Conservation (phyloP, 2,113 vertebrate species). For the Sceloporus undulatus region DNA sequence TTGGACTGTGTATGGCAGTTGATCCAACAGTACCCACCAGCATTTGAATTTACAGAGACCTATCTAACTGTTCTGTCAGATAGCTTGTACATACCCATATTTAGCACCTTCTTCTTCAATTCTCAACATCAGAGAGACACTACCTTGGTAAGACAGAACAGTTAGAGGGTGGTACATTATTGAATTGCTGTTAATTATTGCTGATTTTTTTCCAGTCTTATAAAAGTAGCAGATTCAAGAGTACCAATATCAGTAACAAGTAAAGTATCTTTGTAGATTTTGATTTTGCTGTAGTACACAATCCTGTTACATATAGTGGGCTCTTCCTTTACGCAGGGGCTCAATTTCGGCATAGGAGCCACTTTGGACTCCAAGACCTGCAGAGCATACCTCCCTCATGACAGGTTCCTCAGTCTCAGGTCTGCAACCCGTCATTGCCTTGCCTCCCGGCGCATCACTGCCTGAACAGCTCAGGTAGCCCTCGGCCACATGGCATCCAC, state of each 20-base stretch:
- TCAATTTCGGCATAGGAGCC: too few species aligned
- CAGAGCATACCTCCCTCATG: too few species aligned
- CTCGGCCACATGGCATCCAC: too few species aligned
- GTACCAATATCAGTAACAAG: neutral
- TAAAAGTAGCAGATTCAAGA: neutral
- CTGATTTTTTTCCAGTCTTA: neutral
- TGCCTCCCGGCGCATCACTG: too few species aligned
- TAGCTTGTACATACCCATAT: slow-evolving; percentile 87
- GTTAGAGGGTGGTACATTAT: neutral
- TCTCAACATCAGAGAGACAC: slow-evolving; percentile 81
- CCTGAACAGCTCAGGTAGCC: too few species aligned
- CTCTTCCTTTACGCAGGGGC: too few species aligned
- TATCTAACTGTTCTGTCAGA: slow-evolving; percentile 91
- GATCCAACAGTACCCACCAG: slow-evolving; percentile 83
- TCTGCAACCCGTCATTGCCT: too few species aligned
- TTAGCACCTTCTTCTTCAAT: slow-evolving; percentile 93
- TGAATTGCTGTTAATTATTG: neutral
- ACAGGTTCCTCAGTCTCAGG: too few species aligned
- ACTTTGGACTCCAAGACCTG: too few species aligned
- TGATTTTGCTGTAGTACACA: neutral
- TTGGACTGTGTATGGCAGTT: slow-evolving; percentile 90
- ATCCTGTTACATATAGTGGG: neutral
- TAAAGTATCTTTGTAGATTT: neutral
- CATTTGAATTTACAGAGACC: slow-evolving; percentile 91
- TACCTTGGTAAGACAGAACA: slow-evolving; percentile 76